A percentile compares a stretch with the other conserved stretches of the same genome.
Evolutionary conservation across 2,113 vertebrate genomes (phyloP).

Genomic region (Tinamus guttatus): DNA sequence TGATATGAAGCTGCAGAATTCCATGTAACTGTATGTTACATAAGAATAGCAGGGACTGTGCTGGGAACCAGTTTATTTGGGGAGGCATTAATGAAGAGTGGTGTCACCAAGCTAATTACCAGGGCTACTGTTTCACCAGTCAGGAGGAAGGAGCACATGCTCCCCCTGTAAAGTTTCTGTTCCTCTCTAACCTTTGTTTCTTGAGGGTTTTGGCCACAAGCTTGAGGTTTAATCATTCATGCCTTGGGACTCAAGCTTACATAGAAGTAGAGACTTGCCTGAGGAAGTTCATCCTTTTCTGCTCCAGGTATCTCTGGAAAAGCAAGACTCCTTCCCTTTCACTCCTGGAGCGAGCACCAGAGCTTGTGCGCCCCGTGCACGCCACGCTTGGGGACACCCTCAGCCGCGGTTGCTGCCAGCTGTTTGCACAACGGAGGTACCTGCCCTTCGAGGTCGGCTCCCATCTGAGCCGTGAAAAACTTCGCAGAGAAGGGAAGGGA

Average conservation of each 20-base stretch:
- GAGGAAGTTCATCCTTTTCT: background rate
- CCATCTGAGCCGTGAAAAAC: background rate
- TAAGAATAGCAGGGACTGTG: background rate
- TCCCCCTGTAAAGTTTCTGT: background rate
- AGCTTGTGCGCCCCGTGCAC: background rate
- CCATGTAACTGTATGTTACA: too few relatives aligned
- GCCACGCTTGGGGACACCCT: background rate
- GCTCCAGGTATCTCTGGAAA: background rate
- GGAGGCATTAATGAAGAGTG: background rate
- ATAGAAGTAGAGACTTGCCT: background rate
- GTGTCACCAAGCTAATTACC: background rate
- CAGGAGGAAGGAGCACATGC: background rate
- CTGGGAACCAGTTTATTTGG: background rate
- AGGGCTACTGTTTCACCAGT: background rate
- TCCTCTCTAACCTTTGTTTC: background rate
- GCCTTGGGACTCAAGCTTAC: background rate
- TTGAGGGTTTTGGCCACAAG: background rate
- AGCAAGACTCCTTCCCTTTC: rapidly evolving
- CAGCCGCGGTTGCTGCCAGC: background rate
- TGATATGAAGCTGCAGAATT: background rate
- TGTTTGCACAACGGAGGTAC: background rate
- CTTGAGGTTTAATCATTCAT: background rate
- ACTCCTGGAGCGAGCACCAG: background rate
- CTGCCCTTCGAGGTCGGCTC: background rate
- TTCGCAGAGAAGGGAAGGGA: background rate